phyloP scores from a whole-genome alignment of 1,140 invertebrate species.

The Psilanteris sp. region DNA sequence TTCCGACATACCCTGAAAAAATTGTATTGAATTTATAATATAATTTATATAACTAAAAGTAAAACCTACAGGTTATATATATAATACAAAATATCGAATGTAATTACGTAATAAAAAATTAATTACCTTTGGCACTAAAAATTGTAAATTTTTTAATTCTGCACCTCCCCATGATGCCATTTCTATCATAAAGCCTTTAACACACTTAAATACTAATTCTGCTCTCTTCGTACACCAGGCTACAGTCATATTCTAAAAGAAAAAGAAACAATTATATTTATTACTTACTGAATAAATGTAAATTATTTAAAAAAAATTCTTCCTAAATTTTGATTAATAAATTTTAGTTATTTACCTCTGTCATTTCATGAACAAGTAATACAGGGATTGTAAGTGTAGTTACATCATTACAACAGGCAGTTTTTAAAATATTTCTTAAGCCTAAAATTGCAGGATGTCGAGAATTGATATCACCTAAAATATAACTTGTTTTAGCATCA shows the following conservation, averaged over 20 bases:
- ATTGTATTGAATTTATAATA: constrained; percentile 31
- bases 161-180: constrained; percentile 95
- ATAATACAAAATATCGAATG: too few species aligned
- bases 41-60: too few species aligned
- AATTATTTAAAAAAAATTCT: too few species aligned
- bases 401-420: constrained; percentile 95
- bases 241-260: constrained; percentile 93
- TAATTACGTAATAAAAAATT: constrained; percentile 27
- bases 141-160: constrained; percentile 92
- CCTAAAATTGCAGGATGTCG: constrained; percentile 97
- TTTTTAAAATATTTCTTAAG: constrained; percentile 95
- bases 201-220: constrained; percentile 98
- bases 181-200: constrained; percentile 99
- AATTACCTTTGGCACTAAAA: constrained; percentile 87
- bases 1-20: constrained; percentile 90
- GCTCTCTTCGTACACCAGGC: constrained; percentile 97
- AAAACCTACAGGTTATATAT: too few species aligned
- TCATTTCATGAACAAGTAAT: constrained; percentile 94
- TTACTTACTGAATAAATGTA: too few species aligned
- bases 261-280: too few species aligned
- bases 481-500: constrained; percentile 9
- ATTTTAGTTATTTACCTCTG: constrained; percentile 84
- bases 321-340: neutral
- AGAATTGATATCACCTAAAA: constrained; percentile 93
- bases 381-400: constrained; percentile 96